phyloP scores from a whole-genome alignment of 2,113 vertebrate genomes.

The Polypterus senegalus region DNA sequence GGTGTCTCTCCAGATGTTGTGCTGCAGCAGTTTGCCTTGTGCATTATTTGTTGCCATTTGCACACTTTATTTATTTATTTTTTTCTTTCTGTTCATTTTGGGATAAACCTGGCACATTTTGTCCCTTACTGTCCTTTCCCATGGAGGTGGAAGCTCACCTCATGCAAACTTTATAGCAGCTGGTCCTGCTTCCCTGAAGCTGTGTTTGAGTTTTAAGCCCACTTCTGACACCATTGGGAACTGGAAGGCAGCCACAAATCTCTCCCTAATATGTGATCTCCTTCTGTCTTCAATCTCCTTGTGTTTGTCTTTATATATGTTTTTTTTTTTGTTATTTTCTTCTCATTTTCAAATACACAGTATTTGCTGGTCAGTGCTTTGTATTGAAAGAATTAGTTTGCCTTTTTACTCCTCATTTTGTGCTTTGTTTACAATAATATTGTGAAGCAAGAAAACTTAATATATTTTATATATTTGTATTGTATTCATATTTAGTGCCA shows the following conservation, averaged over 20 bases:
- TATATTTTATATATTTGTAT: constrained; percentile 49
- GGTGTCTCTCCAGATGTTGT: no score
- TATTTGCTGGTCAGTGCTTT: constrained; percentile 44
- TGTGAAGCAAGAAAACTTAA: constrained; percentile 53
- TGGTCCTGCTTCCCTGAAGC: constrained; percentile 27
- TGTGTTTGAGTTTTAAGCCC: constrained; percentile 13
- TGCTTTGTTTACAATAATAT: constrained; percentile 52
- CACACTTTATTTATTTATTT: constrained; percentile 20
- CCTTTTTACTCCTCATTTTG: constrained; percentile 23
- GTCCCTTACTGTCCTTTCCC: constrained; percentile 19
- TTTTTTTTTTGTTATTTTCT: constrained; percentile 13
- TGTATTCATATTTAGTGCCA: constrained; percentile 33
- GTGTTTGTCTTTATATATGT: constrained; percentile 18
- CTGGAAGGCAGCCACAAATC: constrained; percentile 32
- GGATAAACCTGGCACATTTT: constrained; percentile 8
- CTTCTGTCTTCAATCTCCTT: no score
- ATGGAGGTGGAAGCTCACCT: constrained; percentile 30
- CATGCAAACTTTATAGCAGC: constrained; percentile 24
- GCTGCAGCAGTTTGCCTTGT: no score
- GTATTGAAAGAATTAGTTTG: constrained; percentile 20
- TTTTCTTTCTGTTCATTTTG: constrained; percentile 21
- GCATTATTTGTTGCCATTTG: constrained; percentile 7
- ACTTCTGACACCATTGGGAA: constrained; percentile 18
- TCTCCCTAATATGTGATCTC: no score
- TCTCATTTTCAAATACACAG: constrained; percentile 19